Conservation (phyloP, 1,140 invertebrate genomes). For the Thereuonema tuberculata region DNA sequence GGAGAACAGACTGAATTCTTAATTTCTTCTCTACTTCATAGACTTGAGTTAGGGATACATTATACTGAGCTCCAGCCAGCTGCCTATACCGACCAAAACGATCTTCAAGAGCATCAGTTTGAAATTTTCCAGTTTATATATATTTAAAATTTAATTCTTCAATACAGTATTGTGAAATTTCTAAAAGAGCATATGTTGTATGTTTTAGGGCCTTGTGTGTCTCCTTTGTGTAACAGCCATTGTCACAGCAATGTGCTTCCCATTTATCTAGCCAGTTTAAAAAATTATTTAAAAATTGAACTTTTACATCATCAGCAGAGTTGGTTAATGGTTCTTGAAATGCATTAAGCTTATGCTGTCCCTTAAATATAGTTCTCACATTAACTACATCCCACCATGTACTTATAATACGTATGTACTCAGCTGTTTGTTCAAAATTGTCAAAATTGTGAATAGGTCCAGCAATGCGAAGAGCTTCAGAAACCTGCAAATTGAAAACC, state of each 20-base stretch:
- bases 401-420: conserved; percentile 12
- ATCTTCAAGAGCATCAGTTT: conserved; percentile 14
- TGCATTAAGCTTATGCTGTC: not conserved
- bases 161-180: conserved; percentile 4
- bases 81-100: conserved; percentile 13
- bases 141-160: conserved; percentile 4
- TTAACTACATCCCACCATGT: conserved; percentile 15
- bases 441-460: conserved; percentile 1
- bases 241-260: not conserved
- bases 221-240: conserved; percentile 9
- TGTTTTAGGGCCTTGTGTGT: conserved; percentile 3
- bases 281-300: conserved; percentile 6
- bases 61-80: conserved; percentile 6
- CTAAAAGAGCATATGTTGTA: conserved; percentile 11
- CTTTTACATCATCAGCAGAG: conserved; percentile 5
- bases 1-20: not conserved
- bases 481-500: conserved; percentile 14
- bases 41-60: conserved; percentile 12
- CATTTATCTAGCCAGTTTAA: conserved; percentile 13
- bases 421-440: not conserved
- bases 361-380: conserved; percentile 13
- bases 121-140: conserved; percentile 14
- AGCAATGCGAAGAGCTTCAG: conserved; percentile 7
- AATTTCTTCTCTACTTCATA: conserved; percentile 13
- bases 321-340: conserved; percentile 11